These are phyloP conservation scores for Crocodylus rhombifer DNA, from an alignment of 2,797 vertebrate species.

Conservation along the genomic window DNA sequence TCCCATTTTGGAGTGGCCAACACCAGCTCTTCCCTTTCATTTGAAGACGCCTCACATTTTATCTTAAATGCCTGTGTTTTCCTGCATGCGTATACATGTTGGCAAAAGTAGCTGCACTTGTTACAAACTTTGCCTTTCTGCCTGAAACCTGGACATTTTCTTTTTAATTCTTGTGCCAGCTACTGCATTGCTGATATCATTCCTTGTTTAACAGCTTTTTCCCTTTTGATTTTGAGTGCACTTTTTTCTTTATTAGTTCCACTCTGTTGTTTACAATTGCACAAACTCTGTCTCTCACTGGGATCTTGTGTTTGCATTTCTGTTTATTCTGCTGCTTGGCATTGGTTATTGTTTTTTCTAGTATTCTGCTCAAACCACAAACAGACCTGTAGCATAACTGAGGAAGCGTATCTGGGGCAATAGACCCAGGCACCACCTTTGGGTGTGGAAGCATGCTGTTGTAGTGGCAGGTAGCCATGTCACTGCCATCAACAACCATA, in stretches of 20 bases:
- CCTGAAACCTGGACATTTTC: background rate
- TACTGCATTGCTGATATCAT: background rate
- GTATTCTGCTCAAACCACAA: background rate
- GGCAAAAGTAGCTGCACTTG: background rate
- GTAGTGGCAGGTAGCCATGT: too few relatives aligned
- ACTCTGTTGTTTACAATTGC: background rate
- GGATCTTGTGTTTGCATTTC: fast-evolving
- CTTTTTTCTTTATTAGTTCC: background rate
- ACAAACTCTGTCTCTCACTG: background rate
- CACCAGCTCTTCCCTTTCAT: background rate
- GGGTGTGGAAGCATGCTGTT: too few relatives aligned
- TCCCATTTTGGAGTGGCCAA: background rate
- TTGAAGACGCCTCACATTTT: background rate
- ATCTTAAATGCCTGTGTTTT: background rate
- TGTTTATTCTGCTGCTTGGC: background rate
- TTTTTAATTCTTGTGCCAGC: background rate
- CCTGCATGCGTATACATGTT: background rate
- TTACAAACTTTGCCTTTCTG: background rate
- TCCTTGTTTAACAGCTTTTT: background rate
- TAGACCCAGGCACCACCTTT: too few relatives aligned
- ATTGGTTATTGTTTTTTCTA: background rate
- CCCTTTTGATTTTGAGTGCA: background rate
- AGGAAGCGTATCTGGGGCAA: too few relatives aligned
- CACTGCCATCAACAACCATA: too few relatives aligned
- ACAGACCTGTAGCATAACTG: background rate